Base-by-base conservation (phyloP, 1,140 invertebrate genomes). In the Cherax destructor region DNA sequence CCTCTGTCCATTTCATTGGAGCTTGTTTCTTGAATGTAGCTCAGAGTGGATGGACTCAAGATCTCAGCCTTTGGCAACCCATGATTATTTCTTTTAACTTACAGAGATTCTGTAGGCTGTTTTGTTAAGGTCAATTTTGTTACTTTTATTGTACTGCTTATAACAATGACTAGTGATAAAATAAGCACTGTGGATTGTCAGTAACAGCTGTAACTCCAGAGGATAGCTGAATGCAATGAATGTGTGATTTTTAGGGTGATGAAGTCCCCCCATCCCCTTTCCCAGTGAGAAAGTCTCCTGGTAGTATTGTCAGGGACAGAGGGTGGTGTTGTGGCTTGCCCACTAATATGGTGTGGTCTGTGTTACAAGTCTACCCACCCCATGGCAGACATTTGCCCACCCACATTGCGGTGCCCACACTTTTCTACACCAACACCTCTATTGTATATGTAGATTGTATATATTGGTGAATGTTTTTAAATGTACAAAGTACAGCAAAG, bases 381-480 rank as follows among this genome's bases (percentile, higher is more conserved):
- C 79, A 81, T 30, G 79, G 50, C 79, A 56, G 79, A 81, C 79
- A 81, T 61, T 30, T 80, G 47, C 41, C 50, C 87, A 81, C 78
- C 87, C 78, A 30, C 50, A 86, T 79, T 77, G 52, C 59, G 87
- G 78, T 52, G 81, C 59, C 81, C 81, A 69, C 85, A 78, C 52
- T 78, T 86, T 86, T 86, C 24, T 86, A 78, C 89, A 85, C 83
- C 81, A 79, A 49, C 89, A 91, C 89, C 89, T 91, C 84, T 77
- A 91, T 81, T 91, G 90, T 91, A 91, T 56, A 91, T 91, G 76
- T 91, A 91, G 84, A 91, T 91, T 91, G 90, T 91, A 91, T 86
- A 91, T 91, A 91, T 83, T 87, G 90, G 90, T 91, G 85, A 91
- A 91, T 91, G 90, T 91, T 91, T 91, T 91, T 91, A 91, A 91